Conservation (phyloP, 2,113 vertebrate genomes). For the Rhea pennata region DNA sequence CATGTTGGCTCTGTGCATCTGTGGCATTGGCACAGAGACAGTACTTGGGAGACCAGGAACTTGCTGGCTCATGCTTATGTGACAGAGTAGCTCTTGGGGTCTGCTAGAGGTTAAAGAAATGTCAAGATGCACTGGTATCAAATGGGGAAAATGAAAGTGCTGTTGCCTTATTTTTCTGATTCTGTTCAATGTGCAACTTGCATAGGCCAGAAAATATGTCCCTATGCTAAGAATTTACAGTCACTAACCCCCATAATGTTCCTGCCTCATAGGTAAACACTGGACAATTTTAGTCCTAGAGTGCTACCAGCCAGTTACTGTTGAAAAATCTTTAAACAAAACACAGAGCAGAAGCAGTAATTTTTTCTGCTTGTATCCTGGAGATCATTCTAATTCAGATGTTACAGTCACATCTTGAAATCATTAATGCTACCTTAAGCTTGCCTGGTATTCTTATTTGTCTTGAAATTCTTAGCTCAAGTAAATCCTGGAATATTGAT, state of each 20-base stretch:
- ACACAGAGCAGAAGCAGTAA: not conserved
- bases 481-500: not conserved
- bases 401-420: constrained; percentile 37
- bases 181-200: not conserved
- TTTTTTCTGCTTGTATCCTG: not conserved
- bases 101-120: not conserved
- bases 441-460: constrained; percentile 5
- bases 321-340: not conserved
- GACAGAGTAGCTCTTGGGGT: not conserved
- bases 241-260: not conserved
- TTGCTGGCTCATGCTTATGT: not conserved
- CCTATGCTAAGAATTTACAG: not conserved
- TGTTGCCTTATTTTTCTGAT: not conserved
- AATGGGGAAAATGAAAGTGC: not conserved
- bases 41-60: not conserved
- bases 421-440: constrained; percentile 6
- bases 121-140: not conserved
- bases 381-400: not conserved
- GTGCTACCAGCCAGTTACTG: not conserved
- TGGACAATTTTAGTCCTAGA: not conserved
- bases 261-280: not conserved
- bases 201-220: not conserved
- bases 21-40: not conserved
- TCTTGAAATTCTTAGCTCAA: not conserved
- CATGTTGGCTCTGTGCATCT: not conserved